Evolutionary conservation across 2,888 invertebrate species (phyloP).

Genomic region (Mythimna loreyi): DNA sequence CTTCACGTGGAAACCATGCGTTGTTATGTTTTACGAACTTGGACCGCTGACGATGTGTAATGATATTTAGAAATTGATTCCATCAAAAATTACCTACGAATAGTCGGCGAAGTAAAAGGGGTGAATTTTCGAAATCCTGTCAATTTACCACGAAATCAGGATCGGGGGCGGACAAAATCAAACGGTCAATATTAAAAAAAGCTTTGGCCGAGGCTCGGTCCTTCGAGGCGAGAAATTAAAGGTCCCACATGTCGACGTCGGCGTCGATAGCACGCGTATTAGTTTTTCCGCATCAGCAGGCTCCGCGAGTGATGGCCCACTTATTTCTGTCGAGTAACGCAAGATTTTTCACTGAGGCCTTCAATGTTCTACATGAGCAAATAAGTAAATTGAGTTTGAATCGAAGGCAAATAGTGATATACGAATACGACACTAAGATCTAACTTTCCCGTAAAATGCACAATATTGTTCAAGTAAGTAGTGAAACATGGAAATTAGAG

Average conservation of each 20-base stretch:
- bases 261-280: slow-evolving; percentile 69
- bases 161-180: slow-evolving; percentile 66
- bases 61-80: slow-evolving; percentile 50
- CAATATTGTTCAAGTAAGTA: not conserved
- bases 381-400: slow-evolving; percentile 51
- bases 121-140: slow-evolving; percentile 64
- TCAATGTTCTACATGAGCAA: slow-evolving; percentile 58
- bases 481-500: slow-evolving; percentile 1
- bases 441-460: not conserved
- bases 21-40: not conserved
- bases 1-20: not conserved
- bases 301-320: slow-evolving; percentile 54
- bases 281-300: slow-evolving; percentile 72
- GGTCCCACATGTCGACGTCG: slow-evolving; percentile 71
- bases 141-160: slow-evolving; percentile 65
- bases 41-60: slow-evolving; percentile 2
- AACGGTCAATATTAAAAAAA: slow-evolving; percentile 76
- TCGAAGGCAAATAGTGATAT: slow-evolving; percentile 15
- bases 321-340: slow-evolving; percentile 53
- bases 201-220: slow-evolving; percentile 63
- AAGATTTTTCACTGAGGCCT: slow-evolving; percentile 47
- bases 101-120: slow-evolving; percentile 50
- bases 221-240: slow-evolving; percentile 82
- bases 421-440: not conserved
- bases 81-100: slow-evolving; percentile 51